phyloP scores from a whole-genome alignment of 2,797 vertebrate species.

The Mormyrus hasselquistii region DNA sequence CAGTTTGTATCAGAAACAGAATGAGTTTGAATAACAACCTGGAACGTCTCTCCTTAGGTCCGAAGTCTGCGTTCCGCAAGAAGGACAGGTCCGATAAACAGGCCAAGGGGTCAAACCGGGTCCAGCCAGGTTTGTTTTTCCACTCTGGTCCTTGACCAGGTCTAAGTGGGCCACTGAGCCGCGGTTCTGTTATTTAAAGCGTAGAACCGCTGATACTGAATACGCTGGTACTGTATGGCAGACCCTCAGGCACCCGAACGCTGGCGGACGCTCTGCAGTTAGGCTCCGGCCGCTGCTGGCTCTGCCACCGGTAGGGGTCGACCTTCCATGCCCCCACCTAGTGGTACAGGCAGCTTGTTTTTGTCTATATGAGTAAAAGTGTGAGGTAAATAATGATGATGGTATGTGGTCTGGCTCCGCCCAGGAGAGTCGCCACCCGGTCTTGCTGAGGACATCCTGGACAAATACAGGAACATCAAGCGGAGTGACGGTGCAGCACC shows the following conservation, averaged over 20 bases:
- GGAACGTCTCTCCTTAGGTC: conserved; percentile 73
- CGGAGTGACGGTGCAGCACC: conserved; percentile 77
- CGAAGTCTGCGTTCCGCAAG: conserved; percentile 91
- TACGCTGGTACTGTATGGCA: not conserved
- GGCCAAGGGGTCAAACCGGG: conserved; percentile 73
- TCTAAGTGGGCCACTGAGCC: not conserved
- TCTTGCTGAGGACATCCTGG: conserved; percentile 92
- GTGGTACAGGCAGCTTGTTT: not conserved
- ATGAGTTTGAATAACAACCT: conserved; percentile 52
- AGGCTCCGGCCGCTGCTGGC: not conserved
- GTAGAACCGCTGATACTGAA: not conserved
- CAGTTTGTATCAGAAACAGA: not conserved
- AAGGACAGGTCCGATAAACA: conserved; percentile 94
- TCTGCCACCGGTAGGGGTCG: not conserved
- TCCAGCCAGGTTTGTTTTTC: conserved; percentile 57
- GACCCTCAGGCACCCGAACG: not conserved
- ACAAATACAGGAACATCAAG: conserved; percentile 97
- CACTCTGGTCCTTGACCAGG: not conserved
- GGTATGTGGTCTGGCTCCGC: not conserved
- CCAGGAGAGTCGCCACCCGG: conserved; percentile 48
- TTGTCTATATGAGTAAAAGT: not conserved
- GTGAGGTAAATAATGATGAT: not conserved
- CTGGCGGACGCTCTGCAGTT: not conserved
- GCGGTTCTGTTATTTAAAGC: not conserved
- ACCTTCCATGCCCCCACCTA: not conserved